Base-by-base conservation (phyloP, 2,113 vertebrate genomes). In the Arenaria interpres region DNA sequence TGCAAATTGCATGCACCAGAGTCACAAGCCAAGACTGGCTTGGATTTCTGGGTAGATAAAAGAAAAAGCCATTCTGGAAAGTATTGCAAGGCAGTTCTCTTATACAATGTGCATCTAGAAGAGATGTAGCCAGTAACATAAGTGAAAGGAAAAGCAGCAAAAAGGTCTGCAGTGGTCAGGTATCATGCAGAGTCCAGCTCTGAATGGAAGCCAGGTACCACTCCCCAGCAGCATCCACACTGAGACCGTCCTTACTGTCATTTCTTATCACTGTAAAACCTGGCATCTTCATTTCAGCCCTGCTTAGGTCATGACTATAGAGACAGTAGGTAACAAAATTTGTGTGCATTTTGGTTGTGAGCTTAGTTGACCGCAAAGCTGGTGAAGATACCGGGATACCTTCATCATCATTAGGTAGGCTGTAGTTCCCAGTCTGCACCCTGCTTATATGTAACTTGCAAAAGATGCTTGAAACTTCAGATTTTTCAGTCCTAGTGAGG, bases 261-360 rank as follows among this genome's bases (percentile, higher is more conserved):
- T 80, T 90, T 60, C 45, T 69, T 77, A 14, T 25, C 50, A 16
- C 15, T 73, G 12, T 12, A 63, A 84, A 77, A 84, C 20, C 17
- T 79, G 59, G 14, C 33, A 28, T 75, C 60, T 64, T 50, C 45
- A 25, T 62, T 88, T 59, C 64, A 75, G 27, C n/a, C 39, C 51
- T 57, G 64, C 5, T 60, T 63, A 59, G 64, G 54, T 22, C 33
- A 56, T 10, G 43, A 56, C 41, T 7, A 50, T 7, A 53, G 12
- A n/a, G 23, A 20, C 64, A 41, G 37, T 2, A 46, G 25, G 33
- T 37, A 67, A 37, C 18, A 59, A 63, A 75, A 13, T 7, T 2
- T 17, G 7, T 60, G 5, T n/a, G 15, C 4, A 1, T 43, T 88
- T 67, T 2, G 2, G 2, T 41, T 45, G 27, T 2, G 6, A 82